These are phyloP conservation scores for Epinotia ramella DNA, from an alignment of 2,888 invertebrate genomes.

Conservation along the genomic window DNA sequence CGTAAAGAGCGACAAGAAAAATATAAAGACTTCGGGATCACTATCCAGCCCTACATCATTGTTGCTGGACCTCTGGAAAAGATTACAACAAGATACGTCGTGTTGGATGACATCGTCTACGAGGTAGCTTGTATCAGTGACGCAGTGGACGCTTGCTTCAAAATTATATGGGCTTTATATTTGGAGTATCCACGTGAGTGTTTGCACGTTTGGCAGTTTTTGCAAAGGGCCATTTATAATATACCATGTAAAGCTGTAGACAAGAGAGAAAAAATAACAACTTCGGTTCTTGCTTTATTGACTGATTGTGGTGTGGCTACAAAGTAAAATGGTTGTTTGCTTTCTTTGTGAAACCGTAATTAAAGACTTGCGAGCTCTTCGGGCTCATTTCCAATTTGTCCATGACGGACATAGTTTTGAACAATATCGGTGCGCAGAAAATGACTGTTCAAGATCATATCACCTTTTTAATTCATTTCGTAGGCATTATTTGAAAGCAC, in stretches of 20 bases:
- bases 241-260: background rate
- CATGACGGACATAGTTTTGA: no score
- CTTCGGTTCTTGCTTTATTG: background rate
- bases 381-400: no score
- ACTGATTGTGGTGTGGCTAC: background rate
- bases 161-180: slow-evolving; percentile 6
- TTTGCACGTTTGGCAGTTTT: background rate
- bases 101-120: background rate
- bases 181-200: background rate
- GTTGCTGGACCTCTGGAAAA: background rate
- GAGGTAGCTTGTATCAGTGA: background rate
- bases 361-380: no score
- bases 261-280: background rate
- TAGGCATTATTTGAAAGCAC: no score
- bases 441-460: no score
- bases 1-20: background rate
- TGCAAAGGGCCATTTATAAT: background rate
- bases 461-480: no score
- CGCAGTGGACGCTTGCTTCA: background rate
- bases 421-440: no score
- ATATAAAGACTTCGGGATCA: background rate
- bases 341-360: background rate
- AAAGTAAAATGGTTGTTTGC: background rate
- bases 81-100: background rate
- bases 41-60: background rate